Evolutionary conservation across 2,888 invertebrate species (phyloP).

Genomic region (Cataglyphis albicans): DNA sequence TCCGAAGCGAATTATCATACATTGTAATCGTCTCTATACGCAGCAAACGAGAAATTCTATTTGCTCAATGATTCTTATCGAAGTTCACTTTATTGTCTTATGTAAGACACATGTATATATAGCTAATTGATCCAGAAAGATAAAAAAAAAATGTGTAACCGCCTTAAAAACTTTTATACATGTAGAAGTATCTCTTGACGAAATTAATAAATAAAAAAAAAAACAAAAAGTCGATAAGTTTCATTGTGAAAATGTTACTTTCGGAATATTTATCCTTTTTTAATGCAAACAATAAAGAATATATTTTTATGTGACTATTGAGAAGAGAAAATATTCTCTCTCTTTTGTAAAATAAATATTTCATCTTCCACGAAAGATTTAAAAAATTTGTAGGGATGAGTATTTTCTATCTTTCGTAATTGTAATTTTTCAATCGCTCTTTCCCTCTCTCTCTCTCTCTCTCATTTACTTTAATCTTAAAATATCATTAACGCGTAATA

Average conservation of each 20-base stretch:
- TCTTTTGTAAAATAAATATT: background rate
- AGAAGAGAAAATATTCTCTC: background rate
- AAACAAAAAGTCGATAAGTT: background rate
- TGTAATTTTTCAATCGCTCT: background rate
- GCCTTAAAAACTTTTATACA: background rate
- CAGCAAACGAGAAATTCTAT: constrained; percentile 5
- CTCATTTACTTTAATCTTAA: background rate
- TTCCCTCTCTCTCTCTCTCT: no score
- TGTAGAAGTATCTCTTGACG: background rate
- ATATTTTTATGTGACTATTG: background rate
- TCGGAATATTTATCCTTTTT: background rate
- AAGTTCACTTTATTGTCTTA: background rate
- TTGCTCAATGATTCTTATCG: constrained; percentile 7
- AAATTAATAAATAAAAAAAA: background rate
- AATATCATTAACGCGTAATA: background rate
- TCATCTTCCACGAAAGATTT: background rate
- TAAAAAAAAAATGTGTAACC: background rate
- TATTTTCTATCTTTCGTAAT: background rate
- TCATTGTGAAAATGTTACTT: background rate
- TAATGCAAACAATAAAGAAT: background rate
- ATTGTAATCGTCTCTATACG: background rate
- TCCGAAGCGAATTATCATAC: constrained; percentile 26
- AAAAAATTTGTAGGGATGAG: background rate
- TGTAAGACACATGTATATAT: background rate
- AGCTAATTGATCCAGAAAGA: background rate